Conservation (phyloP, 2,888 invertebrate genomes). For the Pandemis cinnamomeana region DNA sequence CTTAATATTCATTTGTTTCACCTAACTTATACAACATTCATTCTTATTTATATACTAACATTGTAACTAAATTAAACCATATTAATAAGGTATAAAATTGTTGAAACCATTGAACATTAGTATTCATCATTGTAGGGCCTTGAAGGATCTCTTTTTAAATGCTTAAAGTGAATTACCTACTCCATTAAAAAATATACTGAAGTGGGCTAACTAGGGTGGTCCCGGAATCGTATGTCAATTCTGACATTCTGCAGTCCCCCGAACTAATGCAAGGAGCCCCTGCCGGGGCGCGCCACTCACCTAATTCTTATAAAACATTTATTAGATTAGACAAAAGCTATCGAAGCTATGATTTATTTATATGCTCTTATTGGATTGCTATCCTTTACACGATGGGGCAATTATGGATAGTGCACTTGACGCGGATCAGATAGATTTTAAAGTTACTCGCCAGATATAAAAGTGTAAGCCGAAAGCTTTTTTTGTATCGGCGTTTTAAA, state of each 20-base stretch:
- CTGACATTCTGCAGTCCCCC: constrained; percentile 74
- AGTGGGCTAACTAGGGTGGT: constrained; percentile 37
- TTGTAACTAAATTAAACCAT: neutral
- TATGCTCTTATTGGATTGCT: constrained; percentile 77
- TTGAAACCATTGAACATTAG: neutral
- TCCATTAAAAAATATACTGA: constrained; percentile 54
- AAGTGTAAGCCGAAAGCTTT: neutral
- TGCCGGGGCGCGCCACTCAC: constrained; percentile 70
- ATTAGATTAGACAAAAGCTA: constrained; percentile 81
- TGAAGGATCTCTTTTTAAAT: neutral
- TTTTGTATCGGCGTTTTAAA: too few species aligned
- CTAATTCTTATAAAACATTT: constrained; percentile 84
- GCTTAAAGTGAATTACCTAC: constrained; percentile 44
- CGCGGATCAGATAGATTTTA: neutral
- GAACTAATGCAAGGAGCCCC: constrained; percentile 71
- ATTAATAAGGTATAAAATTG: too few species aligned
- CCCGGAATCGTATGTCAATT: constrained; percentile 62
- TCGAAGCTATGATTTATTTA: constrained; percentile 81
- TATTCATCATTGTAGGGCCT: too few species aligned
- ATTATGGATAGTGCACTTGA: constrained; percentile 30
- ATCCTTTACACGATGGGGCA: constrained; percentile 58
- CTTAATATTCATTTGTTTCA: too few species aligned
- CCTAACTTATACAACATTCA: too few species aligned
- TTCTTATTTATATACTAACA: neutral
- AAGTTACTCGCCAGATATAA: neutral